Evolutionary conservation across 2,797 vertebrate species (phyloP).

Genomic region (Chloroceryle amazona): DNA sequence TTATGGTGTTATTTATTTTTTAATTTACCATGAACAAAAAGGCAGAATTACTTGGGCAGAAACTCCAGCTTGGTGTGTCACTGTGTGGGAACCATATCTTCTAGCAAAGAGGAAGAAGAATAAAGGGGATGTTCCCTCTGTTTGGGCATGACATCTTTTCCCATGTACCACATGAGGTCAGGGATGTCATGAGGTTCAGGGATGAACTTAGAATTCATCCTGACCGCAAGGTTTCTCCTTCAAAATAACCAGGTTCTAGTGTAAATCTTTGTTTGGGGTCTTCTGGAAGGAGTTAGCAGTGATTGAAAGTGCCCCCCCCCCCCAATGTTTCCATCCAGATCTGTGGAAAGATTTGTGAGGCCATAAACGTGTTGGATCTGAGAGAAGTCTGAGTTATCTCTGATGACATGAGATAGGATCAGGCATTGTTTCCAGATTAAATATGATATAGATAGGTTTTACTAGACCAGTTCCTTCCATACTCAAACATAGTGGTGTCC

Average conservation of each 20-base stretch:
- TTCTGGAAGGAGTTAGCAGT: neutral
- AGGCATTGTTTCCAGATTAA: neutral
- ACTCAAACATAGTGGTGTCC: neutral
- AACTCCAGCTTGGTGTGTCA: neutral
- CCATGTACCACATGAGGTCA: neutral
- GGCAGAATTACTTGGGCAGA: neutral
- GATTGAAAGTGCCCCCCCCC: neutral
- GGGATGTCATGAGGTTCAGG: neutral
- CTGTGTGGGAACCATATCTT: neutral
- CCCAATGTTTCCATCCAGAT: neutral
- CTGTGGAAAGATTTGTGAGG: neutral
- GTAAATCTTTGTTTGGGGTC: neutral
- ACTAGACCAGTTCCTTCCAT: neutral
- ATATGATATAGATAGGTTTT: neutral
- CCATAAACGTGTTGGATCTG: neutral
- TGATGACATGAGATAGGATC: neutral
- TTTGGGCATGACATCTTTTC: neutral
- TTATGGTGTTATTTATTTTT: neutral
- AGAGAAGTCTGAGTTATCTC: neutral
- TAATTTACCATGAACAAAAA: neutral
- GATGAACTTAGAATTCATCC: neutral
- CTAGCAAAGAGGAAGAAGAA: neutral
- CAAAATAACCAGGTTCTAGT: neutral
- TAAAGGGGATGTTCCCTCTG: neutral
- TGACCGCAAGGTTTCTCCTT: neutral